phyloP scores from a whole-genome alignment of 2,113 vertebrate species.

The Dolichotis patagonum region DNA sequence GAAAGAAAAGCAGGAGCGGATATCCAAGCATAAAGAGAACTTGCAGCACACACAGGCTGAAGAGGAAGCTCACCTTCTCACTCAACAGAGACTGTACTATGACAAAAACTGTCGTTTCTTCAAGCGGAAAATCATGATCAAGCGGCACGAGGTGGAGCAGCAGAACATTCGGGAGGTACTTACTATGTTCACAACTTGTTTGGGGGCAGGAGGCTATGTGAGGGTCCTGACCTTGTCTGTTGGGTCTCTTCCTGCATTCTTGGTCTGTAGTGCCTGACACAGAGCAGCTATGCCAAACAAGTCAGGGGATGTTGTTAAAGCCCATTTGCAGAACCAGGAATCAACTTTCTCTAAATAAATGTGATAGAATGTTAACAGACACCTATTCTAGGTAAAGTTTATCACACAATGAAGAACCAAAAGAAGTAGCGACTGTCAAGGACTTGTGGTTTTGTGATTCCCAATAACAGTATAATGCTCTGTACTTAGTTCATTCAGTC shows the following conservation, averaged over 20 bases:
- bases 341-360: background rate
- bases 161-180: conserved; percentile 97
- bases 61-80: conserved; percentile 97
- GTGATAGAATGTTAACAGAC: background rate
- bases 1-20: conserved; percentile 98
- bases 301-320: background rate
- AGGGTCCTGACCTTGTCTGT: background rate
- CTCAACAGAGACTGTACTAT: conserved; percentile 96
- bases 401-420: background rate
- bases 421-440: background rate
- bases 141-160: conserved; percentile 96
- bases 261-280: background rate
- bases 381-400: background rate
- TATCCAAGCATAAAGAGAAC: conserved; percentile 99
- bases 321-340: background rate
- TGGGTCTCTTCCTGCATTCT: background rate
- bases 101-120: conserved; percentile 97
- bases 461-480: background rate
- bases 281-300: background rate
- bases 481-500: background rate
- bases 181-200: background rate
- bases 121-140: conserved; percentile 95
- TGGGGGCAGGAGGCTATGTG: background rate
- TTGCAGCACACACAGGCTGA: conserved; percentile 99
- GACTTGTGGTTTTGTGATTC: background rate